These are phyloP conservation scores for Pantherophis guttatus DNA, from an alignment of 2,113 vertebrate genomes.

Conservation along the genomic window DNA sequence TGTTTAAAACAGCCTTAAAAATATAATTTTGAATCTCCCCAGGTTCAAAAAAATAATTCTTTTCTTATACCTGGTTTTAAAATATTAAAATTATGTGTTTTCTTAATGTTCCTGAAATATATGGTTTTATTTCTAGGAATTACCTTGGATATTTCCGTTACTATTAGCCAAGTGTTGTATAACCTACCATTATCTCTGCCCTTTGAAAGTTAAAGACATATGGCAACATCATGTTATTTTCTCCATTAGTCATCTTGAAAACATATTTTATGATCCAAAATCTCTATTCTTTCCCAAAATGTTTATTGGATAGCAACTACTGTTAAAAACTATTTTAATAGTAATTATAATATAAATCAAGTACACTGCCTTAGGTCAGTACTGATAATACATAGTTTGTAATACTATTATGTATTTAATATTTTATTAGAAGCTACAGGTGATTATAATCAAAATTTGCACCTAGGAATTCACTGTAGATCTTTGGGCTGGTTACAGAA, in stretches of 20 bases:
- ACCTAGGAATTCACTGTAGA: conserved; percentile 45
- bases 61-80: neutral
- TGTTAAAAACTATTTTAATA: neutral
- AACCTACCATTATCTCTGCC: neutral
- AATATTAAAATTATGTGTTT: neutral
- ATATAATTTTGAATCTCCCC: neutral
- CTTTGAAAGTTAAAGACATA: neutral
- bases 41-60: neutral
- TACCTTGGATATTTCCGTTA: neutral
- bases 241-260: neutral
- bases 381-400: neutral
- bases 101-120: neutral
- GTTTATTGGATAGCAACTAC: neutral
- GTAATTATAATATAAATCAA: neutral
- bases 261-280: neutral
- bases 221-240: neutral
- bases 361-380: neutral
- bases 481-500: conserved; percentile 38
- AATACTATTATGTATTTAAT: neutral
- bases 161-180: neutral
- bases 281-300: neutral
- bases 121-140: neutral
- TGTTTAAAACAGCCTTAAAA: neutral
- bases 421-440: neutral
- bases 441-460: neutral